Evolutionary conservation across 2,113 vertebrate species (phyloP), one percentile per base, ranked within the genome.

Genomic region (Callaeas wilsoni): DNA sequence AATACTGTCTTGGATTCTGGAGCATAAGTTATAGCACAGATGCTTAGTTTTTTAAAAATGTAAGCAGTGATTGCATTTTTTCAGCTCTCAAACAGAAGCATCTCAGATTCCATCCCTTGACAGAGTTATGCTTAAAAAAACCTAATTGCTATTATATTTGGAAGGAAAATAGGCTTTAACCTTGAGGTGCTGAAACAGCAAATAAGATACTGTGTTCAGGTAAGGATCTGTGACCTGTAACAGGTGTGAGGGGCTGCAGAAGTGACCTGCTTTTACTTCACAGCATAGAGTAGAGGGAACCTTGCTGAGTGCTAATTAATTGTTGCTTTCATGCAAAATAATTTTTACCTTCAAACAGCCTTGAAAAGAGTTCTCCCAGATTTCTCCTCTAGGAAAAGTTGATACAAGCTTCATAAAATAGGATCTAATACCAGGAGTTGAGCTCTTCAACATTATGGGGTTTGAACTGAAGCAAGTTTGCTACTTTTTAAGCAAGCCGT

Each of bases 241-340:
- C 70, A 84, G 90, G 82, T 74, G 49, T 92, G 95, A 80, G 81
- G 89, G 92, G 87, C 95, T 80, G 75, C 91, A 86, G 82, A 84
- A 85, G 53, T 94, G 96, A 82, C 87, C 90, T 86, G 50, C 70
- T 94, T 95, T 77, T 92, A 90, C 46, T 71, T 91, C 90, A 68
- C 85, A 84, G 88, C 46, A 7, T 7, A 80, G 47, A 89, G 41
- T 30, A 27, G 42, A 75, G 70, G 67, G 86, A 95, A 71, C 85
- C 90, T 93, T 95, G 88, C 93, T 95, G 93, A 95, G 94, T 86
- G 89, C 93, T 96, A 95, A 96, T 96, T 96, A 94, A 95, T 93
- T 87, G 75, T 84, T 92, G 87, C 96, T 96, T 96, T 95, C 84
- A 95, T 93, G 90, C 65, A 80, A 94, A 94, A 64, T 87, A 94